phyloP scores from a whole-genome alignment of 2,888 invertebrate species.

The Pristionchus mayeri region DNA sequence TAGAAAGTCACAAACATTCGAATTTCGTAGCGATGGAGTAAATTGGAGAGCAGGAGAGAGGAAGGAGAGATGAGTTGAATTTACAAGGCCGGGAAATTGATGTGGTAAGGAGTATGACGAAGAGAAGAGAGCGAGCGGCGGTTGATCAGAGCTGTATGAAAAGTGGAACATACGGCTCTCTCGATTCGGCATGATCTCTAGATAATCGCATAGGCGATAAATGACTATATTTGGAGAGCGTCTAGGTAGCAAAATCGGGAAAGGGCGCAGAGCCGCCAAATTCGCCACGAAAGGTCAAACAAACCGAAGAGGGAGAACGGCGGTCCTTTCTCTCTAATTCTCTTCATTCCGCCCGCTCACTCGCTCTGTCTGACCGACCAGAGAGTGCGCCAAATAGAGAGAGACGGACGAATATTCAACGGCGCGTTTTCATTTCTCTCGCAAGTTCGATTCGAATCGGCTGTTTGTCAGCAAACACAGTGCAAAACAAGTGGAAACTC shows the following conservation, averaged over 20 bases:
- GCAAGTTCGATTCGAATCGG: neutral
- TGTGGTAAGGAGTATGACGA: neutral
- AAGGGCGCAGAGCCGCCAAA: neutral
- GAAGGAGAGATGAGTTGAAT: neutral
- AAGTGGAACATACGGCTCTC: neutral
- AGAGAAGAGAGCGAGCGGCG: neutral
- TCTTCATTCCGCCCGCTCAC: neutral
- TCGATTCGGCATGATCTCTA: neutral
- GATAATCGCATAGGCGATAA: neutral
- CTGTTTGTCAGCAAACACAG: constrained; percentile 1
- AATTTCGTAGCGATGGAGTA: neutral
- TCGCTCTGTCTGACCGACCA: neutral
- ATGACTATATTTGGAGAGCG: neutral
- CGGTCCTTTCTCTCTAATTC: neutral
- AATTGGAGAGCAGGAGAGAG: constrained; percentile 15
- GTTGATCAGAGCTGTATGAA: neutral
- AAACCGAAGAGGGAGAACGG: neutral
- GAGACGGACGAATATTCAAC: neutral
- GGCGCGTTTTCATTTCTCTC: neutral
- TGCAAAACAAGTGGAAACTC: neutral
- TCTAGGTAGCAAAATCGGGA: neutral
- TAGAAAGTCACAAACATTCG: constrained; percentile 14
- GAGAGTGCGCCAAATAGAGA: neutral
- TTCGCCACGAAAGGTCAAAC: constrained; percentile 21
- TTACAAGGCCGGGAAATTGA: constrained; percentile 40